Percentiles rank a stretch among this genome's conserved stretches.
These are phyloP conservation scores for Pomacea canaliculata DNA, from an alignment of 2,888 invertebrate species.

Conservation along the genomic window DNA sequence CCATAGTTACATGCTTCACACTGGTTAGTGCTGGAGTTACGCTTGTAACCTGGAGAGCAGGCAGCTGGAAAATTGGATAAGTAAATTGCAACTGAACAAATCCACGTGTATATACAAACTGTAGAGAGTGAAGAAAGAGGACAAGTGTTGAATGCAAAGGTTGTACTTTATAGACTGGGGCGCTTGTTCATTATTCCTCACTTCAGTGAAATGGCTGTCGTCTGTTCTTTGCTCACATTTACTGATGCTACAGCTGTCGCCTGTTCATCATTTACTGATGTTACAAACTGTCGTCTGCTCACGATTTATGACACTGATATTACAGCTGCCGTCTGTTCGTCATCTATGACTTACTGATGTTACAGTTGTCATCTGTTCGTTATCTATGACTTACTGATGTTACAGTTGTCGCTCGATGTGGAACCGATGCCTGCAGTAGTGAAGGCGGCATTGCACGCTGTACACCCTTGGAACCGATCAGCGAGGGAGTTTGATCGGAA, in stretches of 20 bases:
- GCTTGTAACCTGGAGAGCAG: slow-evolving; percentile 43
- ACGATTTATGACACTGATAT: no score
- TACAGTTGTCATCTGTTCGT: neutral
- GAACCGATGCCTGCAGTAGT: slow-evolving; percentile 32
- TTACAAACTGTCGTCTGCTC: no score
- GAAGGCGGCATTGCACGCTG: slow-evolving; percentile 26
- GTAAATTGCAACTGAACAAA: no score
- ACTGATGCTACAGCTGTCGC: neutral
- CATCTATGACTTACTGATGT: no score
- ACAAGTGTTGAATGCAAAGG: no score
- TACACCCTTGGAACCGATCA: slow-evolving; percentile 32
- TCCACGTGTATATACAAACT: no score
- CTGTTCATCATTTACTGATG: neutral
- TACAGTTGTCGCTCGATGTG: slow-evolving; percentile 26
- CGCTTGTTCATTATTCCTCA: no score
- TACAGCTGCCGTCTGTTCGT: no score
- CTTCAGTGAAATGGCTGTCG: no score
- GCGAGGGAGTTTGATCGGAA: slow-evolving; percentile 19
- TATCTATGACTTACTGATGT: slow-evolving; percentile 31
- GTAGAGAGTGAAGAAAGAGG: no score
- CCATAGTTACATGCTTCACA: slow-evolving; percentile 81
- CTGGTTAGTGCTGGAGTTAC: slow-evolving; percentile 75
- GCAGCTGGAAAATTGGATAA: slow-evolving; percentile 37
- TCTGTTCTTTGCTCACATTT: no score
- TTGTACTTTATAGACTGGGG: no score